Conservation (phyloP, 2,888 invertebrate species). For the Erebia aethiops region DNA sequence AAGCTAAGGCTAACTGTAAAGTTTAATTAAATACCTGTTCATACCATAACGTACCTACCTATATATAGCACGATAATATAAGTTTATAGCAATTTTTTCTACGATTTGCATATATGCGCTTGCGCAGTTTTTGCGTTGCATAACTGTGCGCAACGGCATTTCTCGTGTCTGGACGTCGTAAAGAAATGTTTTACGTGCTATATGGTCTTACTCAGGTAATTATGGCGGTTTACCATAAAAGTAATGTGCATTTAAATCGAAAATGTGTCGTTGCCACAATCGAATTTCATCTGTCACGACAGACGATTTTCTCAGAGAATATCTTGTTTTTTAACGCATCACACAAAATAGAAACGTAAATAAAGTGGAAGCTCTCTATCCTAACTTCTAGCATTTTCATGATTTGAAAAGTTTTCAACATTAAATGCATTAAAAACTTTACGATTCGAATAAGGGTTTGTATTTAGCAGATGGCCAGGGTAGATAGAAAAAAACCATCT, state of each 20-base stretch:
- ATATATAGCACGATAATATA: conserved; percentile 1
- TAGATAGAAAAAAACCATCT: too few species aligned
- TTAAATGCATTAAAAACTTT: too few species aligned
- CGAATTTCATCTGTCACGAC: not conserved
- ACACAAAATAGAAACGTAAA: too few species aligned
- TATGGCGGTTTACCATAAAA: conserved; percentile 5
- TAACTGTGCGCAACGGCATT: conserved; percentile 39
- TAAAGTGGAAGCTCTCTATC: too few species aligned
- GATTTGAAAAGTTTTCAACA: too few species aligned
- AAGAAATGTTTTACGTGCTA: not conserved
- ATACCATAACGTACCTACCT: not conserved
- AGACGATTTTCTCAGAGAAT: not conserved
- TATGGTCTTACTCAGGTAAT: not conserved
- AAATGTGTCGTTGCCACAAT: not conserved
- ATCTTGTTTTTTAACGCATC: not conserved
- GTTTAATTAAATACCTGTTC: not conserved
- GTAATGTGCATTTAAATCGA: not conserved
- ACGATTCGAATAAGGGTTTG: too few species aligned
- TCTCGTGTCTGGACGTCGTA: conserved; percentile 34
- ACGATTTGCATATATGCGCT: conserved; percentile 21
- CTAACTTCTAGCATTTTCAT: too few species aligned
- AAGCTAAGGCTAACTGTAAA: not conserved
- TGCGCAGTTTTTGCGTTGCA: conserved; percentile 34
- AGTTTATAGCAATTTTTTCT: conserved; percentile 4
- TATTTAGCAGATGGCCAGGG: too few species aligned